Evolutionary conservation across 2,888 invertebrate species (phyloP).

Genomic region (Ectemnius lituratus): DNA sequence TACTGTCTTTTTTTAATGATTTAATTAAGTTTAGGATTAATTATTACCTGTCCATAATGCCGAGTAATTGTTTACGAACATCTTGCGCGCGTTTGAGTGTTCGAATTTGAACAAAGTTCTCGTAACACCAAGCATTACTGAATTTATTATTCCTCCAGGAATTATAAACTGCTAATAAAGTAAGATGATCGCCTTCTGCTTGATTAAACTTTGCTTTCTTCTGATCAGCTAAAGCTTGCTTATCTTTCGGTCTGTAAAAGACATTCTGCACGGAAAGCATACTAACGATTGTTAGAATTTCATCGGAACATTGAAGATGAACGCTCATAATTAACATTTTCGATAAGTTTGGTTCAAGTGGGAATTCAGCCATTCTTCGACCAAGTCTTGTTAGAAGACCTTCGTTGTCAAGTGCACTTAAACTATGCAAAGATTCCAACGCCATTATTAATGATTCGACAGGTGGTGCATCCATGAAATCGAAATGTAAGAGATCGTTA

Average conservation of each 20-base stretch:
- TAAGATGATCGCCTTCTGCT: constrained; percentile 98
- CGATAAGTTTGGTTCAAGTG: constrained; percentile 97
- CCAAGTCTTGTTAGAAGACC: constrained; percentile 88
- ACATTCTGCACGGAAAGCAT: constrained; percentile 99
- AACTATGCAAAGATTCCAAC: constrained; percentile 96
- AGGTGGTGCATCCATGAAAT: constrained; percentile 99
- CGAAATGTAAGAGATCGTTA: constrained; percentile 98
- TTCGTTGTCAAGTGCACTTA: constrained; percentile 97
- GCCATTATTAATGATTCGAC: constrained; percentile 99
- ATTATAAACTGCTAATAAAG: constrained; percentile 98
- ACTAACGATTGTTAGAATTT: constrained; percentile 98
- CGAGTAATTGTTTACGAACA: constrained; percentile 97
- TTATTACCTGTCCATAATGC: constrained; percentile 94
- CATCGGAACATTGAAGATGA: constrained; percentile 97
- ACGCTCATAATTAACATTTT: constrained; percentile 99
- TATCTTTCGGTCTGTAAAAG: constrained; percentile 96
- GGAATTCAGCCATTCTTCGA: constrained; percentile 98
- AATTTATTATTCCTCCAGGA: constrained; percentile 99
- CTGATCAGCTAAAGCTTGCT: constrained; percentile 97
- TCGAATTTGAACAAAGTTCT: constrained; percentile 98
- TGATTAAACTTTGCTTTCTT: constrained; percentile 99
- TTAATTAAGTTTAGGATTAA: neutral
- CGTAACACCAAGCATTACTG: constrained; percentile 99
- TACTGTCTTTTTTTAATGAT: neutral
- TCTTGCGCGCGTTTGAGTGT: constrained; percentile 98